phyloP scores from a whole-genome alignment of 2,888 invertebrate genomes.

The Drosophila glabriapex region DNA sequence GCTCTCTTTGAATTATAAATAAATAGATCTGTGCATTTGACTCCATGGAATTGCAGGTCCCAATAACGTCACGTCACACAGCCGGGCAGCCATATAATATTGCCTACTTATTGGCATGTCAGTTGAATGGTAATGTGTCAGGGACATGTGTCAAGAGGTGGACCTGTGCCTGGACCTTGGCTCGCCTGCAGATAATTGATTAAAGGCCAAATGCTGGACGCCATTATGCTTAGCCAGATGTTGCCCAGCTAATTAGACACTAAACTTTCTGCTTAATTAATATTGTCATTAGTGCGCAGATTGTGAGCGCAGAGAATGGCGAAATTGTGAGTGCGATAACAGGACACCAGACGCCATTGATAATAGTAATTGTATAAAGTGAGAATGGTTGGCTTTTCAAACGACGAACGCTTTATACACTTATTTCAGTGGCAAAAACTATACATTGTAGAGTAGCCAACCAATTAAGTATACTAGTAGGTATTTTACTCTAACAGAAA shows the following conservation, averaged over 20 bases:
- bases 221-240: conserved; percentile 33
- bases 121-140: conserved; percentile 1
- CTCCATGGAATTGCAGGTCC: conserved; percentile 54
- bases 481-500: neutral
- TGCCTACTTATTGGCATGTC: conserved; percentile 45
- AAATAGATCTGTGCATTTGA: conserved; percentile 71
- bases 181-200: conserved; percentile 45
- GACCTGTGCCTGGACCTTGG: conserved; percentile 4
- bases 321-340: conserved; percentile 11
- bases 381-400: neutral
- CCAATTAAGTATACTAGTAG: neutral
- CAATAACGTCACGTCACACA: conserved; percentile 62
- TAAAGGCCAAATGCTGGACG: conserved; percentile 24
- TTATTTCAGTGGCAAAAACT: neutral
- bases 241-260: conserved; percentile 66
- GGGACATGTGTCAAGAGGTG: neutral
- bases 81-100: conserved; percentile 24
- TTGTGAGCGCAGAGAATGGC: conserved; percentile 15
- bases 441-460: neutral
- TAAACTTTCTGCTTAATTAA: conserved; percentile 75
- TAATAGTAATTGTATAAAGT: conserved; percentile 16
- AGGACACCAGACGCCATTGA: neutral
- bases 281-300: conserved; percentile 66
- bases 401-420: neutral
- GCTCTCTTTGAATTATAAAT: conserved; percentile 62